Percentiles rank a stretch among this genome's conserved stretches.
These are phyloP conservation scores for Penaeus monodon DNA, from an alignment of 2,888 invertebrate species.

Conservation along the genomic window DNA sequence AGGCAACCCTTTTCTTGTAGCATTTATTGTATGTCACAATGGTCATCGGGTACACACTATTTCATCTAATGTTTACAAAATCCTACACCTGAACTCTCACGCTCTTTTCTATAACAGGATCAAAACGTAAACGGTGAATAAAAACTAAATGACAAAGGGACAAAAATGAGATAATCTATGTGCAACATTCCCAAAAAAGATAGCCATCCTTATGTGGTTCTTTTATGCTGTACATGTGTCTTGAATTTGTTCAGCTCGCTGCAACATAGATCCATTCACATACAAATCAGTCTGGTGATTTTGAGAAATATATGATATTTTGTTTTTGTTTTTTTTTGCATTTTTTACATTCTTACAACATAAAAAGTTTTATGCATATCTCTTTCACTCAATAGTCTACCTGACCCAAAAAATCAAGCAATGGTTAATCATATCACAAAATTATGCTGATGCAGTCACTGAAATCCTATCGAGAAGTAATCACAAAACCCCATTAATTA, in stretches of 20 bases:
- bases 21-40: conserved; percentile 45
- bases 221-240: no score
- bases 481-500: not conserved
- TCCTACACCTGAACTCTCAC: conserved; percentile 38
- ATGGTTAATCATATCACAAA: conserved; percentile 22
- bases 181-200: conserved; percentile 1
- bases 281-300: no score
- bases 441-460: conserved; percentile 15
- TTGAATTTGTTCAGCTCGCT: no score
- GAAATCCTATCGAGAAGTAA: not conserved
- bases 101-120: conserved; percentile 37
- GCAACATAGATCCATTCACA: no score
- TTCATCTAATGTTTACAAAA: conserved; percentile 45
- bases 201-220: no score
- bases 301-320: no score
- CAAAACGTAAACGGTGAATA: conserved; percentile 3
- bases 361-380: not conserved
- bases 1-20: conserved; percentile 9
- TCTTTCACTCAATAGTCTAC: not conserved
- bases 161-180: not conserved
- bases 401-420: conserved; percentile 24
- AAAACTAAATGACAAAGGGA: not conserved
- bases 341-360: conserved; percentile 18
- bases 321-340: not conserved
- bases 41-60: conserved; percentile 34